Evolutionary conservation across 2,797 vertebrate genomes (phyloP).

Genomic region (Muscicapa comitata): DNA sequence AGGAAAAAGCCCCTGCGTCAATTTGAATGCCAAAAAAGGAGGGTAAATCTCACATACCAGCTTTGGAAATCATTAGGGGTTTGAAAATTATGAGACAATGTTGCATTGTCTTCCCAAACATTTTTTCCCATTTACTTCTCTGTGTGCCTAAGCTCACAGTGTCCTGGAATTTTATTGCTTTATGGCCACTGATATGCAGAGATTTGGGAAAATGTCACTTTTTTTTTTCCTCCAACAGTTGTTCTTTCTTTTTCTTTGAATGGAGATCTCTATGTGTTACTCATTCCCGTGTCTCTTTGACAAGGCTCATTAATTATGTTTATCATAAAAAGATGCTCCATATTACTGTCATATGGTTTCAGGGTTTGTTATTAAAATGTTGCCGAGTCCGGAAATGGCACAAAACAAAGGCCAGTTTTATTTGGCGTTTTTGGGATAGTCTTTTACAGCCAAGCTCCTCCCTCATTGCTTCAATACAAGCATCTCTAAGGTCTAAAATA

Average conservation of each 20-base stretch:
- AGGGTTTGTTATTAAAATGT: conserved; percentile 40
- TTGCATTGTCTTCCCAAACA: conserved; percentile 53
- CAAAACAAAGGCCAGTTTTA: conserved; percentile 57
- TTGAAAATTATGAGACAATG: conserved; percentile 68
- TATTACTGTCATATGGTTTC: conserved; percentile 59
- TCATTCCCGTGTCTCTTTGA: conserved; percentile 14
- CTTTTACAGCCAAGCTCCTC: conserved; percentile 45
- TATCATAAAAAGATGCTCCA: conserved; percentile 60
- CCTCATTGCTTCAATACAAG: background rate
- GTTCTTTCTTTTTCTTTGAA: conserved; percentile 51
- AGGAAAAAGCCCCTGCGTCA: conserved; percentile 58
- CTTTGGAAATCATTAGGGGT: conserved; percentile 68
- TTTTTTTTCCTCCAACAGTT: background rate
- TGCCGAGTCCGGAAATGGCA: conserved; percentile 45
- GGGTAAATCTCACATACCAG: conserved; percentile 58
- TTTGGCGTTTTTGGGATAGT: conserved; percentile 50
- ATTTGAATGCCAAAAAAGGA: conserved; percentile 58
- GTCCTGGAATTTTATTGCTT: conserved; percentile 48
- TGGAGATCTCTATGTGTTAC: conserved; percentile 29
- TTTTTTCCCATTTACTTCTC: conserved; percentile 56
- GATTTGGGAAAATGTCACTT: background rate
- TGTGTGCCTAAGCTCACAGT: conserved; percentile 47
- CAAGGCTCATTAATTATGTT: conserved; percentile 53
- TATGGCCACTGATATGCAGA: background rate
- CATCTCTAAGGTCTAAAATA: conserved; percentile 35